Evolutionary conservation across 2,797 vertebrate genomes (phyloP), one percentile per base, ranked within the genome.

Genomic region (Myioborus melanocephalus): DNA sequence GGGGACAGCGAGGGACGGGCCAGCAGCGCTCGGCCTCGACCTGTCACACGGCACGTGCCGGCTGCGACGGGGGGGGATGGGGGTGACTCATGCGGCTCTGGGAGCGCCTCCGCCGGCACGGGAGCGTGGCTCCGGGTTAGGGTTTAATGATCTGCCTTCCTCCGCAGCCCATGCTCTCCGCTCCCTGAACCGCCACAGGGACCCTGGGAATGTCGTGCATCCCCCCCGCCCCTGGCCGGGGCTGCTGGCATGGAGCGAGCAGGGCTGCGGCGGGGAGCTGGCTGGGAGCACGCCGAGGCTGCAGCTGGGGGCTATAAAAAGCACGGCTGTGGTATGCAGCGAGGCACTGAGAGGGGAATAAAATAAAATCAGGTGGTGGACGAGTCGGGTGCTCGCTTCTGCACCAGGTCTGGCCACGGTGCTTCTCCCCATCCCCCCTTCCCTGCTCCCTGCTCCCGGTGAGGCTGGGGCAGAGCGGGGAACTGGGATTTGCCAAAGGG

Each of bases 281-380:
- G 95, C 94, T 77, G 50, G 89, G 94, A 95, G 89, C 86, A 71
- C 11, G 89, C 86, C 55, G 77, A 87, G 66, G 88, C 83, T 89
- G 94, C 94, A 94, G 90, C 92, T 93, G 90, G 83, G 92, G 93
- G 92, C 96, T 96, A 96, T 95, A 96, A 96, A 96, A 95, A 96
- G 95, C 94, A 82, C 55, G 59, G 81, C 96, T 93, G 92, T 30
- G 90, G 96, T 83, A 94, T 78, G 92, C 77, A 90, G 83, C 57
- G 49, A 86, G 80, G 92, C 90, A 35, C 95, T 57, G 80, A 49
- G 89, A 91, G 70, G 85, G 92, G 83, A 88, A 69, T 86, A 87
- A 88, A 96, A 86, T 46, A 60, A 90, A 92, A 89, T 95, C 95
- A 96, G 92, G 95, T 84, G 94, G 77, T 53, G 70, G 59, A 92